Base-by-base conservation (phyloP, 2,113 vertebrate species). In the Stigmatopora nigra region DNA sequence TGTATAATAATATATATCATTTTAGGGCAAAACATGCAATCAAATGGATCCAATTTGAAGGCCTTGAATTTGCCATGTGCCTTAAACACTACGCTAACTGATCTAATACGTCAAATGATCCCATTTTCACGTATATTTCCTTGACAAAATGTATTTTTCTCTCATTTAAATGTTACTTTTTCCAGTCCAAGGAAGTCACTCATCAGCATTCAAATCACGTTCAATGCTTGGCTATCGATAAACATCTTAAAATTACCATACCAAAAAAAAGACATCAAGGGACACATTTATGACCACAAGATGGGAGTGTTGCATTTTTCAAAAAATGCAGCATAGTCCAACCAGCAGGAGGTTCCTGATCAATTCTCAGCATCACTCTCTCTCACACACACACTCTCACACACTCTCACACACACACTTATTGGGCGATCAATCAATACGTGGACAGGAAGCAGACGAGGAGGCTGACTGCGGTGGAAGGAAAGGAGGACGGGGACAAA, bases 381-480 rank as follows among this genome's bases (percentile, higher is more conserved):
- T 60, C 65, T 3, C 51, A 20, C 49, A 3, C 49, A 14, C 49
- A 3, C 49, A 19, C 49, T 52, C 49, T 1, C 49, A 14, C 49
- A 3, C 49, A 19, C 25, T 69, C 61, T 60, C 47, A 15, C 67
- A 57, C 65, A 53, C 35, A 11, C 61, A 55, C 38, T 31, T 31
- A 31, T 31, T 2, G 25, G 56, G 47, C 3, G 7, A 68, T 66
- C 61, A 72, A 66, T 77, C 70, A 71, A 70, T 72, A 69, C 41
- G 46, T 68, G 64, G 25, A 59, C 17, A 49, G 36, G 45, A 35
- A 67, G 48, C 53, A 55, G 19, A 53, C 2, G 17, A 5, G 31
- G 52, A 25, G 8, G 9, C 20, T 63, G 35, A 61, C 22, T 64
- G 36, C 16, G 60, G 12, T 58, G 45, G 49, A 14, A 31, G 64